Percentiles rank a stretch among this genome's conserved stretches.
phyloP scores from a whole-genome alignment of 53 echinoderm and acorn worm genomes.

The Stichopus horrens region DNA sequence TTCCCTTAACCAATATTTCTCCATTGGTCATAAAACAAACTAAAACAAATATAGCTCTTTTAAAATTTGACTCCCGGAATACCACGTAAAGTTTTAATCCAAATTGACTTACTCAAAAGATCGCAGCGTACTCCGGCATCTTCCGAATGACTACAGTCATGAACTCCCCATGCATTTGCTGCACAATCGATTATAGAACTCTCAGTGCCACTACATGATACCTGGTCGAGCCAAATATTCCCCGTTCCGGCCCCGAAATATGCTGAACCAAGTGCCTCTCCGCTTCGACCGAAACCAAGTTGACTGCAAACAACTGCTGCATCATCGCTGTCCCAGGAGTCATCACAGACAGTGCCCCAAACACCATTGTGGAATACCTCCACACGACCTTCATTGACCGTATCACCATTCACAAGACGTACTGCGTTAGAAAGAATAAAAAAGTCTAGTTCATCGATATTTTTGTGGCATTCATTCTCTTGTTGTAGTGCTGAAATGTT shows the following conservation, averaged over 20 bases:
- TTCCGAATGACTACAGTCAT: no score
- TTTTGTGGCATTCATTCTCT: no score
- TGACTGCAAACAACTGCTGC: conserved; percentile 53
- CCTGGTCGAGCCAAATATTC: conserved; percentile 50
- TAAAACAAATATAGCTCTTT: no score
- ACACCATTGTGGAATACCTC: conserved; percentile 47
- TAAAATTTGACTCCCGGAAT: no score
- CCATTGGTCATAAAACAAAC: no score
- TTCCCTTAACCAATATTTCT: no score
- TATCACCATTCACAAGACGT: conserved; percentile 37
- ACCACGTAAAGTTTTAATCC: no score
- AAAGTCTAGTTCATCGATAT: no score
- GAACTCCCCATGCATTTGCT: no score
- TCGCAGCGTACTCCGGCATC: no score
- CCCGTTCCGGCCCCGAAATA: conserved; percentile 49
- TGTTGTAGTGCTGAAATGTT: no score
- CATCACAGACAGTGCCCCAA: conserved; percentile 64
- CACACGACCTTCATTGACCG: conserved; percentile 37
- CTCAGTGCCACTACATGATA: conserved; percentile 53
- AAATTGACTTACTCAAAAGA: no score
- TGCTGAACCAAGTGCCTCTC: conserved; percentile 37
- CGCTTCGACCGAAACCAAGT: conserved; percentile 50
- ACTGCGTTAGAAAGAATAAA: conserved; percentile 1
- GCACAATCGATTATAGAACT: conserved; percentile 36
- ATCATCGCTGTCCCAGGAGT: conserved; percentile 42